Base-by-base conservation (phyloP, 2,888 invertebrate species). In the Achlya flavicornis region DNA sequence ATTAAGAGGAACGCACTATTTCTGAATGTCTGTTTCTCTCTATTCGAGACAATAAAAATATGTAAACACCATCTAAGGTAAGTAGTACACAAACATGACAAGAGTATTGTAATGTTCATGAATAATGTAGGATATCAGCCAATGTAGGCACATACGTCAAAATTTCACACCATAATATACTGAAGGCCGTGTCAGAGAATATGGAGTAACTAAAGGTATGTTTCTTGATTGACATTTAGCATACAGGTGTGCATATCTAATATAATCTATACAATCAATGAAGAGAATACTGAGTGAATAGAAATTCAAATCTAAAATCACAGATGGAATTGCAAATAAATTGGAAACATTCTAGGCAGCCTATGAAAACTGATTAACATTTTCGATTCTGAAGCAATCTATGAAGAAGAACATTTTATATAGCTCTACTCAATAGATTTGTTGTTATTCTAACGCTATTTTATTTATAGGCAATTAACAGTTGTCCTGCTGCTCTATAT, bases 401-500 rank as follows among this genome's bases (percentile, higher is more conserved):
- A 3, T 12, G 3, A 4, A 12, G 43, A 46, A n/a, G n/a, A 41
- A 3, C 12, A 12, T 3, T 41, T 4, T 16, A 4, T 6, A 16
- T 7, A 1, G 10, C 48, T 16, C 5, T 48, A n/a, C 7, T 57
- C 16, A 4, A 11, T 1, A 57, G 57, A 19, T 57, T 4, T 57
- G n/a, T 57, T 1, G 19, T 57, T 57, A 32, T 67, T 68, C 64
- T 74, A 64, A 71, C 69, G 75, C 78, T 76, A 78, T 79, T 80
- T 82, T 86, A 84, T 86, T 89, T 87, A 89, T 85, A 83, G 85
- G 80, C 87, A 85, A 86, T 89, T 86, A 89, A 89, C 81, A 78
- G 76, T 77, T 76, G 79, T 76, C 75, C 77, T 72, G 75, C 71
- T 76, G 78, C 81, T 76, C 76, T 76, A 71, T 77, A 81, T 68